phyloP scores from a whole-genome alignment of 2,888 invertebrate species.

The Boloria selene region DNA sequence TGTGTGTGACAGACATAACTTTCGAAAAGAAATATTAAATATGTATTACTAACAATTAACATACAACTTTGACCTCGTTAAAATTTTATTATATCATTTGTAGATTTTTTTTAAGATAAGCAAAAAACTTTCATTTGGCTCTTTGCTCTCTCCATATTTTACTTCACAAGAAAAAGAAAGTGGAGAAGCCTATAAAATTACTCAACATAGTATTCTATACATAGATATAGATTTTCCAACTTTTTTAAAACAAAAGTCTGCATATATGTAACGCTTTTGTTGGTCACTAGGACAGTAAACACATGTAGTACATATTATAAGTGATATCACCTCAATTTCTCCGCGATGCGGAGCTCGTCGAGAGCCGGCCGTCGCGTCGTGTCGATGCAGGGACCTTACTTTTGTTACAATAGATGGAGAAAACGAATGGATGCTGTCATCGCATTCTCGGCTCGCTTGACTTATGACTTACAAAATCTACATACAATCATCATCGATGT shows the following conservation, averaged over 20 bases:
- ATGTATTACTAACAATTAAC: too few species aligned
- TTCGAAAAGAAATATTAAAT: too few species aligned
- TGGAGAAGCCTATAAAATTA: conserved; percentile 12
- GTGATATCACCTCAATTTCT: conserved; percentile 74
- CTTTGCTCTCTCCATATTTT: neutral
- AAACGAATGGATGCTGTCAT: conserved; percentile 76
- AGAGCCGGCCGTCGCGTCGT: conserved; percentile 52
- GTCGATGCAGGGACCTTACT: conserved; percentile 41
- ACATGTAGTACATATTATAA: conserved; percentile 60
- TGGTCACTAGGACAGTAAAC: conserved; percentile 71
- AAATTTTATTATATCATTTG: too few species aligned
- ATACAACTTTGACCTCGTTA: too few species aligned
- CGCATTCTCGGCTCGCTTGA: conserved; percentile 62
- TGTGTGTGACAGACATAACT: too few species aligned
- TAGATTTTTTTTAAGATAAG: too few species aligned
- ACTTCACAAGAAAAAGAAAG: conserved; percentile 13
- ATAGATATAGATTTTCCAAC: conserved; percentile 12
- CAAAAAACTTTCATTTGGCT: too few species aligned
- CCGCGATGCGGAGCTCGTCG: conserved; percentile 50
- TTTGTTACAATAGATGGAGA: conserved; percentile 65
- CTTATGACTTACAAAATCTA: conserved; percentile 79
- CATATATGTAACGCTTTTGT: conserved; percentile 52
- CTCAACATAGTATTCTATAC: conserved; percentile 5
- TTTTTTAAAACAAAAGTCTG: conserved; percentile 30
- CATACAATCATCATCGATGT: conserved; percentile 78